A percentile compares a stretch with the other conserved stretches of the same genome.
Conservation (phyloP, 2,888 invertebrate genomes). For the Cosmorhoe ocellata region DNA sequence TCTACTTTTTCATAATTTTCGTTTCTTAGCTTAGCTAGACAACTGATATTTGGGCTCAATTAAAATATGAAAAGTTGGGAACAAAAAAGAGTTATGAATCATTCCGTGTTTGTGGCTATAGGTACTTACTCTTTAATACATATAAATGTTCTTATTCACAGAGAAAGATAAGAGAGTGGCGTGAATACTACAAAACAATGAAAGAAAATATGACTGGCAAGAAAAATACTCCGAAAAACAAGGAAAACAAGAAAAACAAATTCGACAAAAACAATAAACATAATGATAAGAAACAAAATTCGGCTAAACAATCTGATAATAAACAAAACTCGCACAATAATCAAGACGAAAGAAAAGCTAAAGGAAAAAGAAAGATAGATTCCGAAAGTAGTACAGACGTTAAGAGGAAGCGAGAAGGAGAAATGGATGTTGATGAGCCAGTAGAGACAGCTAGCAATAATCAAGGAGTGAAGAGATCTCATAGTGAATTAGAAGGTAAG, state of each 20-base stretch:
- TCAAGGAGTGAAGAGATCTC: constrained; percentile 61
- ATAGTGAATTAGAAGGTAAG: constrained; percentile 33
- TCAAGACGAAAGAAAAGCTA: constrained; percentile 41
- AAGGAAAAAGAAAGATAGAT: constrained; percentile 58
- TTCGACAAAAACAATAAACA: constrained; percentile 51
- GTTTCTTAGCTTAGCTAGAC: too few relatives aligned
- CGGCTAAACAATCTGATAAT: neutral
- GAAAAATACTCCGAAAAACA: constrained; percentile 56
- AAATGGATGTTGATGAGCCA: constrained; percentile 49
- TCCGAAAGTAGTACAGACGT: constrained; percentile 46
- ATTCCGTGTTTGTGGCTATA: too few relatives aligned
- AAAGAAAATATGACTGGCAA: constrained; percentile 70
- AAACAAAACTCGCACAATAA: constrained; percentile 50
- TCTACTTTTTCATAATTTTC: too few relatives aligned
- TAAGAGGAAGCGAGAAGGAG: constrained; percentile 62
- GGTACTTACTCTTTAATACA: too few relatives aligned
- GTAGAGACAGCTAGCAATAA: constrained; percentile 41
- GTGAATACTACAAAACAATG: constrained; percentile 67
- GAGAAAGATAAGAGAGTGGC: constrained; percentile 70
- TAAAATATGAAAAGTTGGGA: too few relatives aligned
- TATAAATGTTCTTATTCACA: constrained; percentile 32
- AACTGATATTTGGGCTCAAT: too few relatives aligned
- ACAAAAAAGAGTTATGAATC: too few relatives aligned
- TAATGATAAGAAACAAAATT: constrained; percentile 31
- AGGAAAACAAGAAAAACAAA: constrained; percentile 55